These are phyloP conservation scores for Toxotes jaculatrix DNA, from an alignment of 2,113 vertebrate species.

Conservation along the genomic window DNA sequence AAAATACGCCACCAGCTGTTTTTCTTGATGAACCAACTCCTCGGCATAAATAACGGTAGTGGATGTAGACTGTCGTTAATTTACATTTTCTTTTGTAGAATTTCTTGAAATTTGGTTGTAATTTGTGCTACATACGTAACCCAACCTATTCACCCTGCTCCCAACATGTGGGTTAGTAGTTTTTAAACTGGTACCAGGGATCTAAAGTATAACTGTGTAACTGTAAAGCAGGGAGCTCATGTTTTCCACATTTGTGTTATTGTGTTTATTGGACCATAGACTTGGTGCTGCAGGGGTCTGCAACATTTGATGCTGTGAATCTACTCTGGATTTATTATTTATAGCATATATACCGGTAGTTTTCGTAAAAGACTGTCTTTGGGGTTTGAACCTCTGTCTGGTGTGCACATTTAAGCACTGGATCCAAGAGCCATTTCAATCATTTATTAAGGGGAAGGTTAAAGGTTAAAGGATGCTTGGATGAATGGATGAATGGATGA, in stretches of 20 bases:
- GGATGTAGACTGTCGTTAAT: too few relatives aligned
- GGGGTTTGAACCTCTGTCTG: too few relatives aligned
- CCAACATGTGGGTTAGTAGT: neutral
- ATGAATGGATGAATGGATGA: too few relatives aligned
- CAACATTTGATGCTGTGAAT: neutral
- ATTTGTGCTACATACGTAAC: neutral
- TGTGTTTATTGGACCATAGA: neutral
- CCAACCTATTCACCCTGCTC: neutral
- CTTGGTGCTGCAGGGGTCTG: too few relatives aligned
- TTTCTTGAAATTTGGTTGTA: neutral
- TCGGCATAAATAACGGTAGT: too few relatives aligned
- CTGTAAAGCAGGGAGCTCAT: neutral
- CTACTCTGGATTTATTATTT: conserved; percentile 10
- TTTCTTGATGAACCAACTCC: too few relatives aligned
- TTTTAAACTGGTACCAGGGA: neutral
- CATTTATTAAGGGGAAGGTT: too few relatives aligned
- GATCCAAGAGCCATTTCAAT: too few relatives aligned
- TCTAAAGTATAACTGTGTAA: neutral
- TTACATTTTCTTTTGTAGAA: neutral
- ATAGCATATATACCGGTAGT: neutral
- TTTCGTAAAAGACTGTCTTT: too few relatives aligned
- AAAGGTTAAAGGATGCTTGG: too few relatives aligned
- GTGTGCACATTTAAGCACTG: too few relatives aligned
- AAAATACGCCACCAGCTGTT: too few relatives aligned
- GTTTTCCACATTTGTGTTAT: neutral